Base-by-base conservation (phyloP, 2,113 vertebrate species). In the Pycnonotus jocosus region DNA sequence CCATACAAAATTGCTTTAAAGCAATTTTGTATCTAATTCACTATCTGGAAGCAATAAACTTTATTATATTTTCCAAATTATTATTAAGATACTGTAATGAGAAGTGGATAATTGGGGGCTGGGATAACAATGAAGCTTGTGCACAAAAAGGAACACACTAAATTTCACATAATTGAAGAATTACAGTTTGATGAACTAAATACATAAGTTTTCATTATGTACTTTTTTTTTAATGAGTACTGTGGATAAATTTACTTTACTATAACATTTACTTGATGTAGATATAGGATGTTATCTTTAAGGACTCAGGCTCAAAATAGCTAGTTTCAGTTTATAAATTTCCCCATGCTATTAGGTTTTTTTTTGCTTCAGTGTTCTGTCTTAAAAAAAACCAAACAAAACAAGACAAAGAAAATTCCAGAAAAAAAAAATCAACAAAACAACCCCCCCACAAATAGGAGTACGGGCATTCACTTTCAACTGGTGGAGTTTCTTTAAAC, bases 161-260 rank as follows among this genome's bases (percentile, higher is more conserved):
- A 27, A 66, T 65, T 51, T 77, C 31, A 37, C 13, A 25, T 24
- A 50, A 62, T 51, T 28, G 11, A 38, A 25, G 40, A 68, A 30
- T 38, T 16, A 71, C 6, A 76, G 12, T 50, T 27, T 70, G 31
- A 58, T 45, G 10, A 79, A 56, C 20, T 38, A 68, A 80, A 81
- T 10, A 48, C 2, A 19, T 1, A 54, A 45, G 4, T 19, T 77
- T 62, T 81, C 5, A 45, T 45, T 38, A n/a, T 28, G 86, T 54
- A 81, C 42, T 56, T 58, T 2, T 61, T 60, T 94, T 86, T 95
- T 86, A 24, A 50, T 60, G 7, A 81, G 9, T 81, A 56, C 4
- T 72, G 33, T 78, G 19, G 56, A 44, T 70, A 27, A 86, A 92
- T 74, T 93, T 83, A 83, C 54, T 83, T 92, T 79, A 70, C 51